phyloP scores from a whole-genome alignment of 2,113 vertebrate species.

The Pitta sordida region DNA sequence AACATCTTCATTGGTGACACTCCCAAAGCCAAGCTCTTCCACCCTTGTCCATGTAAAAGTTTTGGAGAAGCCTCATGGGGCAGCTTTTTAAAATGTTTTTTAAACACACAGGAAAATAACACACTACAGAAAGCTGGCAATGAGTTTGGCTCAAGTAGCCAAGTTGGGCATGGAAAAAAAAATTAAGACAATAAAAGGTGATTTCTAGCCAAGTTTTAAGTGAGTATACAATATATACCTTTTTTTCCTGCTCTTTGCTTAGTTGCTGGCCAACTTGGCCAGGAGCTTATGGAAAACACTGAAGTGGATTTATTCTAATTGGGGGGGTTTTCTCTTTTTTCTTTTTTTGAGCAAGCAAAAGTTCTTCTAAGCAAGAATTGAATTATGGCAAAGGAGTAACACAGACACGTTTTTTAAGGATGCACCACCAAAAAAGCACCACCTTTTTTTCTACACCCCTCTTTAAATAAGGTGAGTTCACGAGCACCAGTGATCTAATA shows the following conservation, averaged over 20 bases:
- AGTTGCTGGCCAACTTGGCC: slow-evolving; percentile 26
- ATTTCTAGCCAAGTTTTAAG: slow-evolving; percentile 27
- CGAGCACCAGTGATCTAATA: neutral
- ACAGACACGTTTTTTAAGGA: neutral
- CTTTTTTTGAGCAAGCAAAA: neutral
- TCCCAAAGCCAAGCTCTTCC: neutral
- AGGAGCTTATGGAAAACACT: slow-evolving; percentile 30
- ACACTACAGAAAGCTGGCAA: neutral
- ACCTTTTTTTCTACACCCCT: neutral
- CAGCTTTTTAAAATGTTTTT: neutral
- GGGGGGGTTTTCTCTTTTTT: neutral
- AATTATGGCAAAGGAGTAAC: neutral
- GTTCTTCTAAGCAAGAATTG: neutral
- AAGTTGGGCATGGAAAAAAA: slow-evolving; percentile 34
- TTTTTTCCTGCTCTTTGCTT: neutral
- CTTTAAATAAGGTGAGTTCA: neutral
- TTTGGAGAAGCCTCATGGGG: neutral
- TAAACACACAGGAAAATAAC: slow-evolving; percentile 1
- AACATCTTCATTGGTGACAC: neutral
- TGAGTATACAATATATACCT: neutral
- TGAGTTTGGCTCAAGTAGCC: neutral
- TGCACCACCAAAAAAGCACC: neutral
- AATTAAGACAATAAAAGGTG: slow-evolving; percentile 21
- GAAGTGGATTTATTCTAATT: slow-evolving; percentile 34
- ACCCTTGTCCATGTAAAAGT: neutral